These are phyloP conservation scores for Drosophila nasuta DNA, from an alignment of 1,140 invertebrate species.

Conservation along the genomic window DNA sequence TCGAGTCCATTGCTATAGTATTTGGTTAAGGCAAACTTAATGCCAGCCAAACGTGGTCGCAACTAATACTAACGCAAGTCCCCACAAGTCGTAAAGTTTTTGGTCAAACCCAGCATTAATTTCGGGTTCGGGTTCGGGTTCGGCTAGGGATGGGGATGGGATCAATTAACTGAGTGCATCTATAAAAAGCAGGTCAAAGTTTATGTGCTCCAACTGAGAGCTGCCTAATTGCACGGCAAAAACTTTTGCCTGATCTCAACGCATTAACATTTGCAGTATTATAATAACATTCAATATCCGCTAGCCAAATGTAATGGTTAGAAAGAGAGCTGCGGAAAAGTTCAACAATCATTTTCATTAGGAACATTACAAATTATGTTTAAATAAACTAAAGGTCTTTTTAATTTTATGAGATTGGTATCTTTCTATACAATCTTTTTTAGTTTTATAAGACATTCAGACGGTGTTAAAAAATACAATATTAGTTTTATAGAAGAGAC, in stretches of 20 bases:
- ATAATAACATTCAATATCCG: neutral
- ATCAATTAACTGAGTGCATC: conserved; percentile 51
- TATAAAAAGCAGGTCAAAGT: conserved; percentile 38
- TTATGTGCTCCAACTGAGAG: conserved; percentile 11
- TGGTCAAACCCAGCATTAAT: conserved; percentile 31
- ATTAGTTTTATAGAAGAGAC: no score
- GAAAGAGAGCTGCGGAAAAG: no score
- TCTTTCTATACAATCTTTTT: no score
- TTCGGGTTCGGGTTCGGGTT: conserved; percentile 14
- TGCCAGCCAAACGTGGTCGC: conserved; percentile 34
- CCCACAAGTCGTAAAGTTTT: conserved; percentile 67
- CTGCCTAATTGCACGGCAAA: conserved; percentile 1
- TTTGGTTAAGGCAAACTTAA: conserved; percentile 32
- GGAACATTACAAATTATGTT: no score
- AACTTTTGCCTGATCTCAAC: neutral
- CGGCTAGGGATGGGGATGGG: conserved; percentile 15
- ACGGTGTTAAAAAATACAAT: no score
- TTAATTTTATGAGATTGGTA: no score
- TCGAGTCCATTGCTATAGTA: conserved; percentile 6
- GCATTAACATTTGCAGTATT: neutral
- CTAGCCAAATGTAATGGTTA: no score
- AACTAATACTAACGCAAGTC: conserved; percentile 61
- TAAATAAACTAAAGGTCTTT: no score
- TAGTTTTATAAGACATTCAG: no score
- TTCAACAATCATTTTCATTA: no score